A percentile compares a stretch with the other conserved stretches of the same genome.
These are phyloP conservation scores for Lanistes nyassanus DNA, from an alignment of 1,140 invertebrate genomes.

Conservation along the genomic window DNA sequence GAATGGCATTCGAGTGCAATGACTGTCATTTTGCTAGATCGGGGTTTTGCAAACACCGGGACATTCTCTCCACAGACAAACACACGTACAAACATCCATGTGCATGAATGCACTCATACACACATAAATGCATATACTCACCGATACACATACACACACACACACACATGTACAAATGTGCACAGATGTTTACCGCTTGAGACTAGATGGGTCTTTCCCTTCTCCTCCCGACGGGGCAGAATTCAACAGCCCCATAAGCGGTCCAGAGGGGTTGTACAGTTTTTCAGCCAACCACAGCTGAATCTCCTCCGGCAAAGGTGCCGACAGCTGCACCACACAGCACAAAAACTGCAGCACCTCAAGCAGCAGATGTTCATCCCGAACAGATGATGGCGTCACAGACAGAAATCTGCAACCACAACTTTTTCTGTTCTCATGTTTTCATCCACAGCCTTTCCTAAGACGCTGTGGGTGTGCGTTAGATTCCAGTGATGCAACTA, in stretches of 20 bases:
- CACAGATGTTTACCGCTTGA: not conserved
- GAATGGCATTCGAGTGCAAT: not conserved
- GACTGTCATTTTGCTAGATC: too few species aligned
- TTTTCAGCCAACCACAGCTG: slow-evolving; percentile 56
- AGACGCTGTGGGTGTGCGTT: too few species aligned
- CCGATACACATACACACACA: not conserved
- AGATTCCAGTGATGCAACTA: too few species aligned
- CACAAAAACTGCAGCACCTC: slow-evolving; percentile 56
- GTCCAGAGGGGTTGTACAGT: slow-evolving; percentile 54
- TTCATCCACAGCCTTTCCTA: too few species aligned
- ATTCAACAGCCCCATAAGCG: slow-evolving; percentile 55
- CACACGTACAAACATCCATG: too few species aligned
- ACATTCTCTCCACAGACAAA: too few species aligned
- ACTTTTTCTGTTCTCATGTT: too few species aligned
- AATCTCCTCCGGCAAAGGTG: slow-evolving; percentile 43
- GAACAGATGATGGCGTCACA: slow-evolving; percentile 53
- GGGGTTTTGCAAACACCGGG: too few species aligned
- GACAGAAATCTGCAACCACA: slow-evolving; percentile 53
- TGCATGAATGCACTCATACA: not conserved
- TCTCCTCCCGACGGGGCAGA: slow-evolving; percentile 41
- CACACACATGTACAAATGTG: not conserved
- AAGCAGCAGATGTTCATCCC: slow-evolving; percentile 57
- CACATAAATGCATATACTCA: not conserved
- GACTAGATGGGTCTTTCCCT: slow-evolving; percentile 33
- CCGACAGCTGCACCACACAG: slow-evolving; percentile 42